Conservation (phyloP, 2,113 vertebrate genomes). For the Macrotis lagotis region DNA sequence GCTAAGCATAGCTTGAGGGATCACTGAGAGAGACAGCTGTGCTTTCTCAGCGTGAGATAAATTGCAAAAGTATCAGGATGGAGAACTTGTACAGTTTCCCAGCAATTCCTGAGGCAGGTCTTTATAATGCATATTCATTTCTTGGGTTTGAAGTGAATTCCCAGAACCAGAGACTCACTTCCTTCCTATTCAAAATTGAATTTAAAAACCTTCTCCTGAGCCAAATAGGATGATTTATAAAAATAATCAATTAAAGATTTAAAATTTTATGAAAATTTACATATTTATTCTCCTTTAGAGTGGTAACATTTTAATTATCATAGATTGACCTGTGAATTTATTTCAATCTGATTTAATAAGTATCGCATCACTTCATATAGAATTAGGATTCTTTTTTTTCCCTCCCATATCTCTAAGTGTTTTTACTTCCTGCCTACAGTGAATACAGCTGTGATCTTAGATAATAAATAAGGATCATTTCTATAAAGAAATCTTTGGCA, state of each 20-base stretch:
- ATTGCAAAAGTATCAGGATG: neutral
- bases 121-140: neutral
- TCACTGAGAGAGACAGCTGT: conserved; percentile 11
- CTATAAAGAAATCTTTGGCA: conserved; percentile 79
- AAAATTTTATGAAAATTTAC: neutral
- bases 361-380: conserved; percentile 67
- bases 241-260: neutral
- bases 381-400: conserved; percentile 69
- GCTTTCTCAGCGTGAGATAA: neutral
- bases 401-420: conserved; percentile 72
- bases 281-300: conserved; percentile 42
- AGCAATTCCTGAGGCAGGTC: conserved; percentile 35
- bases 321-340: conserved; percentile 68
- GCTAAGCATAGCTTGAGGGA: neutral
- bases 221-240: neutral
- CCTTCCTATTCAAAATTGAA: neutral
- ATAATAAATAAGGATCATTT: conserved; percentile 82
- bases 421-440: conserved; percentile 79
- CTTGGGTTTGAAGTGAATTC: neutral
- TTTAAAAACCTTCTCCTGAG: neutral
- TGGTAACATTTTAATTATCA: conserved; percentile 23
- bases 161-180: conserved; percentile 1
- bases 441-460: conserved; percentile 80
- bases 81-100: conserved; percentile 26
- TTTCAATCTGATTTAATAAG: conserved; percentile 74